Evolutionary conservation across 2,797 vertebrate genomes (phyloP).

Genomic region (Smutsia gigantea): DNA sequence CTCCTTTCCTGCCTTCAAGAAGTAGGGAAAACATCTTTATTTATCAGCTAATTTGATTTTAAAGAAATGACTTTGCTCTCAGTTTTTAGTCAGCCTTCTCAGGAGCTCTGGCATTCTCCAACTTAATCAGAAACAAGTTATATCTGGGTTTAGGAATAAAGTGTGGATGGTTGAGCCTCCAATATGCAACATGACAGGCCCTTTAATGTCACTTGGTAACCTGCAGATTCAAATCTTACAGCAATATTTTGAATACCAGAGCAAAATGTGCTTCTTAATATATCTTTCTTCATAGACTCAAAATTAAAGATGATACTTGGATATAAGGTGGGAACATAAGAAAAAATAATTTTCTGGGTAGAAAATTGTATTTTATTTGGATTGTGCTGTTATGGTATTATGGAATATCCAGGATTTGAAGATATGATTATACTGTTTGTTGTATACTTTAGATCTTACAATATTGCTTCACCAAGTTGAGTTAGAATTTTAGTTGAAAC

Average conservation of each 20-base stretch:
- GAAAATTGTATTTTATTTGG: constrained; percentile 48
- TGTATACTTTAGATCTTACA: background rate
- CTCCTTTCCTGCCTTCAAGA: constrained; percentile 60
- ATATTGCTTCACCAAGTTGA: constrained; percentile 31
- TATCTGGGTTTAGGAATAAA: constrained; percentile 77
- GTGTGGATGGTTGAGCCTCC: constrained; percentile 71
- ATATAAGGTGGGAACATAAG: constrained; percentile 31
- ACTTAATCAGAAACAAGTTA: constrained; percentile 79
- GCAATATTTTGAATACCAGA: constrained; percentile 48
- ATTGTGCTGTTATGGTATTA: background rate
- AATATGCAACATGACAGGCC: constrained; percentile 57
- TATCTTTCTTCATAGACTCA: constrained; percentile 46
- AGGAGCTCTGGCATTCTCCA: constrained; percentile 66
- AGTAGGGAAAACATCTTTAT: constrained; percentile 73
- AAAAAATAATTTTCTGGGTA: constrained; percentile 13
- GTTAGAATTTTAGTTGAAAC: background rate
- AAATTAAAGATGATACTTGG: constrained; percentile 64
- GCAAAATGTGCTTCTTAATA: constrained; percentile 40
- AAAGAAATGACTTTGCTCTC: constrained; percentile 77
- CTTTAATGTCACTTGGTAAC: constrained; percentile 75
- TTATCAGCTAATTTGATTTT: constrained; percentile 72
- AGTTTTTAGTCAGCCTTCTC: constrained; percentile 76
- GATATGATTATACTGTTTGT: background rate
- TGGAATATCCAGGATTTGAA: constrained; percentile 3
- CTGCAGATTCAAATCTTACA: constrained; percentile 62